Percentiles rank a stretch among this genome's conserved stretches.
These are phyloP conservation scores for Spodoptera exigua DNA, from an alignment of 2,888 invertebrate species.

Conservation along the genomic window DNA sequence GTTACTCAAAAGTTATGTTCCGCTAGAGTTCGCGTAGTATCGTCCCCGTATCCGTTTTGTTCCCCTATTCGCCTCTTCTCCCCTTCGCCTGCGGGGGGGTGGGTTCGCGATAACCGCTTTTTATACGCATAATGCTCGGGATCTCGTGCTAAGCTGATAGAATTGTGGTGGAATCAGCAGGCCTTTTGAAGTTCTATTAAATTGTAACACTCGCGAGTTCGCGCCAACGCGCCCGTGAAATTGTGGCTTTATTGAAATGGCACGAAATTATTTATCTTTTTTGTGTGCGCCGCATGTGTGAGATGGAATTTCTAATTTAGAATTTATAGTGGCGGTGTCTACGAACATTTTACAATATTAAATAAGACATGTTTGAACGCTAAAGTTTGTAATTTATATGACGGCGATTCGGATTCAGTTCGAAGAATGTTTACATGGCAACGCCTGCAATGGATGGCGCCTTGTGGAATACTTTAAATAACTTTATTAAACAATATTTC, in stretches of 20 bases:
- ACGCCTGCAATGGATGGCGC: constrained; percentile 28
- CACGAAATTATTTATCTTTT: constrained; percentile 80
- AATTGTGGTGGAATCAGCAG: constrained; percentile 88
- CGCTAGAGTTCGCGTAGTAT: constrained; percentile 65
- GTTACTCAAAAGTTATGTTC: constrained; percentile 70
- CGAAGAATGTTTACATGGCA: constrained; percentile 39
- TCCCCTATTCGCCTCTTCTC: constrained; percentile 53
- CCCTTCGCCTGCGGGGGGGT: constrained; percentile 52
- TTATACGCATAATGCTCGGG: constrained; percentile 87
- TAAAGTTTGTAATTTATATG: constrained; percentile 50
- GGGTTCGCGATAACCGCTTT: constrained; percentile 85
- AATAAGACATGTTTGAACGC: constrained; percentile 46
- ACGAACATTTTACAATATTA: constrained; percentile 47
- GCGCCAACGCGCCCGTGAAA: constrained; percentile 86
- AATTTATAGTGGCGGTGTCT: constrained; percentile 46
- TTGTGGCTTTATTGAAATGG: constrained; percentile 87
- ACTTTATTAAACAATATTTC: constrained; percentile 42
- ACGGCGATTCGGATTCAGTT: constrained; percentile 39
- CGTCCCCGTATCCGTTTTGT: constrained; percentile 62
- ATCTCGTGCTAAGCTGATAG: constrained; percentile 88
- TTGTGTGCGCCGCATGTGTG: constrained; percentile 60
- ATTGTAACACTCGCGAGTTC: constrained; percentile 86
- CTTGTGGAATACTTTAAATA: constrained; percentile 38
- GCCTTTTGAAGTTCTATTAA: constrained; percentile 89
- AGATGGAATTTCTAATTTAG: constrained; percentile 61